A percentile compares a stretch with the other conserved stretches of the same genome.
phyloP scores from a whole-genome alignment of 2,888 invertebrate genomes.

The Amorpha juglandis region DNA sequence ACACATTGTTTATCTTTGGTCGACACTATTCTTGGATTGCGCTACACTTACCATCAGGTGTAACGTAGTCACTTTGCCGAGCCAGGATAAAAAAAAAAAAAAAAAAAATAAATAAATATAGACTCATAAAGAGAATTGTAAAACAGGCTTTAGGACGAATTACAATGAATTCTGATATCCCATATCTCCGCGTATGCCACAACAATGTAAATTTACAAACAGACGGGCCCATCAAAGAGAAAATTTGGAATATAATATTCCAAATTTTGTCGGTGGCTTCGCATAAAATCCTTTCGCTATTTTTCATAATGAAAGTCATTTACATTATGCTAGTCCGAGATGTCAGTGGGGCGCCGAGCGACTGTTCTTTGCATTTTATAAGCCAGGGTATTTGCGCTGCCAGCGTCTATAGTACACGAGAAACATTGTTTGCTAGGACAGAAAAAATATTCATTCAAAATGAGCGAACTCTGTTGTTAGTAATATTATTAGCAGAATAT shows the following conservation, averaged over 20 bases:
- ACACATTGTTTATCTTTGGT: too few relatives aligned
- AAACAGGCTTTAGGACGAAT: constrained; percentile 4
- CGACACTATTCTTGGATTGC: too few relatives aligned
- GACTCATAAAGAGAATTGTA: constrained; percentile 11
- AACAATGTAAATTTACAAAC: constrained; percentile 25
- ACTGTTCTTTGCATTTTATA: constrained; percentile 7
- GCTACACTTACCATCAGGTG: too few relatives aligned
- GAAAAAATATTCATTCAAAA: neutral
- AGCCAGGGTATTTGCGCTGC: constrained; percentile 1
- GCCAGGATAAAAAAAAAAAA: too few relatives aligned
- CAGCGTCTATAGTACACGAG: neutral
- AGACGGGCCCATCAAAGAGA: constrained; percentile 20
- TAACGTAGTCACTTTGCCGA: too few relatives aligned
- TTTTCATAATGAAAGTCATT: constrained; percentile 18
- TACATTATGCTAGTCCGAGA: constrained; percentile 8
- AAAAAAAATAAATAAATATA: too few relatives aligned
- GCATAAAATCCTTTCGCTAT: constrained; percentile 12
- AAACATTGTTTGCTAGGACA: neutral
- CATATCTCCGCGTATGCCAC: constrained; percentile 15
- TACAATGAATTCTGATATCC: constrained; percentile 19
- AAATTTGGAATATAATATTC: constrained; percentile 17
- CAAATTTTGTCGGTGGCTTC: neutral
- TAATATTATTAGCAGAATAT: neutral
- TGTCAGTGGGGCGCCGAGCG: constrained; percentile 7
- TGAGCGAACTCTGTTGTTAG: neutral